Evolutionary conservation across 2,797 vertebrate genomes (phyloP).

Genomic region (Phrynocephalus vlangalii): DNA sequence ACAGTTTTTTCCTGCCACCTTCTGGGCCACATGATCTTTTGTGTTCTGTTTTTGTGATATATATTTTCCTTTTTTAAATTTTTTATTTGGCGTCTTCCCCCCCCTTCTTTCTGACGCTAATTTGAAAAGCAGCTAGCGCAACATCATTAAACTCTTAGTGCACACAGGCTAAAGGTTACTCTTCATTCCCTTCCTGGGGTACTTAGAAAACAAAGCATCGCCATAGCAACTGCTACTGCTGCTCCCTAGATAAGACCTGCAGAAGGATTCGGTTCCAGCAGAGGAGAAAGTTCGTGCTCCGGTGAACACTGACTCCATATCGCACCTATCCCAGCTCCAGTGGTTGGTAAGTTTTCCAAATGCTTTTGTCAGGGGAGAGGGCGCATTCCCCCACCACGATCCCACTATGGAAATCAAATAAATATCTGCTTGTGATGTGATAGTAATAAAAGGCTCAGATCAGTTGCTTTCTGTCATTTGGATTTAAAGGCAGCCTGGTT

Average conservation of each 20-base stretch:
- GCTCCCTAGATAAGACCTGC: slow-evolving; percentile 73
- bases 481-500: not conserved
- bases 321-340: not conserved
- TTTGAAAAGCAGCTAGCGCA: not conserved
- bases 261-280: slow-evolving; percentile 38
- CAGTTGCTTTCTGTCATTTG: rapidly evolving
- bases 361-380: not conserved
- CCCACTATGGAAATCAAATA: slow-evolving; percentile 2
- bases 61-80: not conserved
- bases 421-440: not conserved
- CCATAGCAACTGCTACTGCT: slow-evolving; percentile 66
- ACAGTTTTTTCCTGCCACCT: not conserved
- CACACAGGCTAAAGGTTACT: slow-evolving; percentile 34
- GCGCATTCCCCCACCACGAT: not conserved
- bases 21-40: not conserved
- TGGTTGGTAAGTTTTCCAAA: slow-evolving; percentile 68
- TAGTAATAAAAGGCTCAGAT: not conserved
- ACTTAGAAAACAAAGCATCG: slow-evolving; percentile 56
- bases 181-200: slow-evolving; percentile 43
- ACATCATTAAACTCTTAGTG: not conserved
- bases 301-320: not conserved
- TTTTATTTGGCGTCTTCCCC: rapidly evolving
- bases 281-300: slow-evolving; percentile 42
- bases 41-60: not conserved
- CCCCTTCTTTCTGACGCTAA: not conserved